These are phyloP conservation scores for Pyxicephalus adspersus DNA, from an alignment of 2,113 vertebrate genomes.

Conservation along the genomic window DNA sequence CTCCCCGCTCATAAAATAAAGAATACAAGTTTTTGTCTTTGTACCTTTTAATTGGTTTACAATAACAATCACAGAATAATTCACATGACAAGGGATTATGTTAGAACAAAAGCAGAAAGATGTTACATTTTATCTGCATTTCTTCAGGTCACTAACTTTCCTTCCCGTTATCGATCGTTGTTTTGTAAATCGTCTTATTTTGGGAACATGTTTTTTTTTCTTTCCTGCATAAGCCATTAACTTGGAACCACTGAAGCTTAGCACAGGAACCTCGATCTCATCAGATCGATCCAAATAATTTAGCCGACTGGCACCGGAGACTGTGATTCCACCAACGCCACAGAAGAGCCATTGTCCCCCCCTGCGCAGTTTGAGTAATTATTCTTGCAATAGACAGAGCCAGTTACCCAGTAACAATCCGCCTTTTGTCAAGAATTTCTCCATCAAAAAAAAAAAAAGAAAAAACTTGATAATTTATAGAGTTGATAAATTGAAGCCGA, in stretches of 20 bases:
- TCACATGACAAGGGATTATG: no score
- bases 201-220: neutral
- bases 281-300: fast-evolving
- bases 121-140: neutral
- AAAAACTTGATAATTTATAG: slow-evolving; percentile 43
- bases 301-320: slow-evolving; percentile 25
- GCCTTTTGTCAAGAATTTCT: slow-evolving; percentile 61
- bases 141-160: neutral
- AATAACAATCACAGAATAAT: no score
- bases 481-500: slow-evolving; percentile 25
- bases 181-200: slow-evolving; percentile 5
- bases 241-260: neutral
- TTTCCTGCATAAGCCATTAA: slow-evolving; percentile 17
- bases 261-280: neutral
- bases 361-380: slow-evolving; percentile 59
- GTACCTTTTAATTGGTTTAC: no score
- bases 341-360: slow-evolving; percentile 60
- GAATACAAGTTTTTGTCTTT: no score
- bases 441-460: slow-evolving; percentile 51
- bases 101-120: no score
- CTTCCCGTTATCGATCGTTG: neutral
- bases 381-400: slow-evolving; percentile 60
- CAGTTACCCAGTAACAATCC: slow-evolving; percentile 61
- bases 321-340: slow-evolving; percentile 35
- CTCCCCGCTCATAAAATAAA: no score